A percentile compares a stretch with the other conserved stretches of the same genome.
Evolutionary conservation across 2,113 vertebrate genomes (phyloP).

Genomic region (Rhynchopsitta pachyrhyncha): DNA sequence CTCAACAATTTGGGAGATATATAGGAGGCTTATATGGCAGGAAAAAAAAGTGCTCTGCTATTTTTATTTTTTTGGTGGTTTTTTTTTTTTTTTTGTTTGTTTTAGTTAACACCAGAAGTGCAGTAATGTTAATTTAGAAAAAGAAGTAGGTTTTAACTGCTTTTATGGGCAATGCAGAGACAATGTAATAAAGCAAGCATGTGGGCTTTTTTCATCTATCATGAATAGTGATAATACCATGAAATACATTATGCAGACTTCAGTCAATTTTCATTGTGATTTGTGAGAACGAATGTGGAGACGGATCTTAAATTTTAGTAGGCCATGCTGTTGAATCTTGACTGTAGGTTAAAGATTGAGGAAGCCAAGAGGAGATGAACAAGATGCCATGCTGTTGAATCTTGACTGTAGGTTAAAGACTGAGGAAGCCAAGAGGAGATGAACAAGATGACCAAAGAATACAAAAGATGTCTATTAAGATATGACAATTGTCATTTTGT

Average conservation of each 20-base stretch:
- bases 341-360: background rate
- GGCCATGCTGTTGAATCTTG: background rate
- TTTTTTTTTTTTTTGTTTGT: background rate
- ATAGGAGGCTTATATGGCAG: background rate
- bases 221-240: slow-evolving; percentile 23
- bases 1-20: background rate
- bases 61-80: background rate
- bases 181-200: slow-evolving; percentile 34
- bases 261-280: slow-evolving; percentile 23
- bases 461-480: background rate
- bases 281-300: slow-evolving; percentile 26
- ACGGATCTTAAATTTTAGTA: background rate
- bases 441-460: background rate
- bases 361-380: background rate
- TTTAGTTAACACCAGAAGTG: background rate
- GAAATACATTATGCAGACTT: slow-evolving; percentile 25
- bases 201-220: slow-evolving; percentile 37
- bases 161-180: slow-evolving; percentile 33
- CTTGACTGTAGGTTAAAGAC: background rate
- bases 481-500: background rate
- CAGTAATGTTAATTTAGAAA: background rate
- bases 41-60: background rate
- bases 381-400: background rate
- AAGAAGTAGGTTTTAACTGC: slow-evolving; percentile 23
- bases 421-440: background rate